Evolutionary conservation across 2,888 invertebrate species (phyloP).

Genomic region (Machimus rusticus): DNA sequence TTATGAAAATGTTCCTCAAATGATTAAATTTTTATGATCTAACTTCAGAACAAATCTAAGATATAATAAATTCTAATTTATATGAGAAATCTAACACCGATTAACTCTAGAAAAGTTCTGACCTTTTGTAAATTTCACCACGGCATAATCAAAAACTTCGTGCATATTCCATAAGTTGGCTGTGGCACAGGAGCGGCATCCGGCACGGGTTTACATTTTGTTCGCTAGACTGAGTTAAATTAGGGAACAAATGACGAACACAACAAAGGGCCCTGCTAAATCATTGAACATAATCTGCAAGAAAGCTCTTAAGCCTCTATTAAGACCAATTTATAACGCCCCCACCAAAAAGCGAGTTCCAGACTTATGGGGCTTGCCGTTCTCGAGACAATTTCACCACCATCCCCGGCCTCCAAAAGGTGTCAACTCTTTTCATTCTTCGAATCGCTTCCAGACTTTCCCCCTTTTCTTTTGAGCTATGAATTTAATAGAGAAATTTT

Average conservation of each 20-base stretch:
- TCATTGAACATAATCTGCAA: constrained; percentile 8
- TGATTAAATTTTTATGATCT: neutral
- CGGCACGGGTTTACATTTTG: neutral
- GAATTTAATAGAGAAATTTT: constrained; percentile 1
- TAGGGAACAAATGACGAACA: neutral
- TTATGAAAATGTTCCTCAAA: neutral
- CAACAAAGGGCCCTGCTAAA: neutral
- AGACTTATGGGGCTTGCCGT: neutral
- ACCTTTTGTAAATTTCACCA: neutral
- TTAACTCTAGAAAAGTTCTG: neutral
- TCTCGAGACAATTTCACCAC: neutral
- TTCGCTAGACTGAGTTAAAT: neutral
- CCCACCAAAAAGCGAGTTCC: neutral
- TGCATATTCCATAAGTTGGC: neutral
- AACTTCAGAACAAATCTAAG: neutral
- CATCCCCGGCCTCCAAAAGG: neutral
- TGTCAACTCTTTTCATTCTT: neutral
- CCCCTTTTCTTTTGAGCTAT: neutral
- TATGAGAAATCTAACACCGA: neutral
- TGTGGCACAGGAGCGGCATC: neutral
- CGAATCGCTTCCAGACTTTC: neutral
- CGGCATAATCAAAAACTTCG: neutral
- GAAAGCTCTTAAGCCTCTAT: neutral
- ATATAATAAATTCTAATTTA: neutral
- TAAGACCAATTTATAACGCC: constrained; percentile 13